Percentiles rank a stretch among this genome's conserved stretches.
phyloP scores from a whole-genome alignment of 2,113 vertebrate species.

The Catharus minimus region DNA sequence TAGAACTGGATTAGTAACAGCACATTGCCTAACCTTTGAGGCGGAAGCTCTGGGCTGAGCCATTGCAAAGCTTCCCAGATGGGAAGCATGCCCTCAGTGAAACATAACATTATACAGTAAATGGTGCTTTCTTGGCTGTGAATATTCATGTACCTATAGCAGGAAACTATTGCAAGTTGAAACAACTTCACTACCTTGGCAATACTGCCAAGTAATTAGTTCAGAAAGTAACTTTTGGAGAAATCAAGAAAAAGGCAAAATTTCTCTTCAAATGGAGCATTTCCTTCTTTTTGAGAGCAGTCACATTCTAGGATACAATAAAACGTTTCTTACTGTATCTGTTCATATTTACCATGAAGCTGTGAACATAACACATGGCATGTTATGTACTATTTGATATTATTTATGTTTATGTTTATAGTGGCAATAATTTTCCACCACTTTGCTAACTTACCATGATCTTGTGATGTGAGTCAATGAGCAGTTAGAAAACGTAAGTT shows the following conservation, averaged over 20 bases:
- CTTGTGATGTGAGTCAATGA: background rate
- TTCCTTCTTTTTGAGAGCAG: background rate
- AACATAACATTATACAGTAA: background rate
- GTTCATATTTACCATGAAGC: background rate
- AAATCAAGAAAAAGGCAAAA: background rate
- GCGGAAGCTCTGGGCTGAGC: conserved; percentile 25
- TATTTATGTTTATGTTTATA: background rate
- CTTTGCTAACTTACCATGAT: background rate
- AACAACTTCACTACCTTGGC: background rate
- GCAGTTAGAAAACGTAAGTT: background rate
- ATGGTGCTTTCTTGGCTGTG: background rate
- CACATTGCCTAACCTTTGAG: conserved; percentile 11
- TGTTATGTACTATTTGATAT: background rate
- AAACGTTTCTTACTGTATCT: background rate
- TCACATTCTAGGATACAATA: background rate
- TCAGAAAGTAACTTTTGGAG: background rate
- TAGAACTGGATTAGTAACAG: conserved; percentile 56
- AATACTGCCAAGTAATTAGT: background rate
- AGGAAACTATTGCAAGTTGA: background rate
- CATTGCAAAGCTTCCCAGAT: conserved; percentile 17
- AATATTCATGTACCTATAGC: background rate
- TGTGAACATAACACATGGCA: background rate
- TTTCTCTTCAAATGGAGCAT: background rate
- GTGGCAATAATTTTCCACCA: background rate
- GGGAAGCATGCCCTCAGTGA: background rate